These are phyloP conservation scores for Piprites chloris DNA, from an alignment of 2,113 vertebrate genomes.

Conservation along the genomic window DNA sequence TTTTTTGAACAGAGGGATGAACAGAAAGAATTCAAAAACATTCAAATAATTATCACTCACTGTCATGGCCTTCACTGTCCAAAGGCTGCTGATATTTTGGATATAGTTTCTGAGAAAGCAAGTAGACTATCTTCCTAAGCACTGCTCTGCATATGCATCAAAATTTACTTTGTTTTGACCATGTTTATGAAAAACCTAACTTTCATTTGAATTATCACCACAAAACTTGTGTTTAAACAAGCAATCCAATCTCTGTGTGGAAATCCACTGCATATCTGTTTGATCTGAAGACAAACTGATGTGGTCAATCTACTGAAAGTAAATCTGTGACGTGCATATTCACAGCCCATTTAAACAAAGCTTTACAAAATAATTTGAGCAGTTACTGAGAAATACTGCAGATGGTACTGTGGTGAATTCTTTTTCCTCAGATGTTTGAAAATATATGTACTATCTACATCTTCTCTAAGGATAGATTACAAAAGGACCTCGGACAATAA, in stretches of 20 bases:
- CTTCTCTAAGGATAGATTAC: background rate
- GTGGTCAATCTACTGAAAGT: background rate
- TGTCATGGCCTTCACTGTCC: background rate
- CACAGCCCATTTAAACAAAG: constrained; percentile 5
- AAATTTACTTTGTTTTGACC: background rate
- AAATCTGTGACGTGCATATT: constrained; percentile 30
- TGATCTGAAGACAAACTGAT: constrained; percentile 16
- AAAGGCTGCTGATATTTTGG: background rate
- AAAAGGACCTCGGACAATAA: background rate
- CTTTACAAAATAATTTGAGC: background rate
- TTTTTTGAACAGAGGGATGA: background rate
- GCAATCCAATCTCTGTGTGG: background rate
- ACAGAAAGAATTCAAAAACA: background rate
- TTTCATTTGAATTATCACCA: background rate
- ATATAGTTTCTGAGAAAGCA: background rate
- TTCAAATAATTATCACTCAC: background rate
- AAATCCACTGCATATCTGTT: background rate
- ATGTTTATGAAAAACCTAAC: background rate
- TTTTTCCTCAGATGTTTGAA: background rate
- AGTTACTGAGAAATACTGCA: background rate
- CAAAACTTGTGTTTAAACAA: constrained; percentile 4
- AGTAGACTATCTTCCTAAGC: background rate
- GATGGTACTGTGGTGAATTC: background rate
- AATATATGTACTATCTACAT: background rate
- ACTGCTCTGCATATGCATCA: background rate